These are phyloP conservation scores for Pantala flavescens DNA, from an alignment of 1,140 invertebrate genomes.

Conservation along the genomic window DNA sequence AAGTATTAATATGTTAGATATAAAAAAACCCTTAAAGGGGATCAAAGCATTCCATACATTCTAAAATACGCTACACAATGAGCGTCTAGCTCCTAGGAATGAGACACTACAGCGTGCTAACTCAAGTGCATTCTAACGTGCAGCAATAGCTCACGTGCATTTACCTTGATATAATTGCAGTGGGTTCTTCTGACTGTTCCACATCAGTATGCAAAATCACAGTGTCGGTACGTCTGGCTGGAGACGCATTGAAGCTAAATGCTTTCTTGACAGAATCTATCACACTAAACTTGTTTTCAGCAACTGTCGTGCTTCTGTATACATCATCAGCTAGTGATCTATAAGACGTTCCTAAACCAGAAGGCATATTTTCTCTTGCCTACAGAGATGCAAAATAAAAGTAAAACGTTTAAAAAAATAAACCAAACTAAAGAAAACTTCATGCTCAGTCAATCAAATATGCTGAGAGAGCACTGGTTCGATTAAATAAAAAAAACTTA, in stretches of 20 bases:
- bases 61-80: too few species aligned
- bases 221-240: conserved; percentile 40
- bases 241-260: conserved; percentile 40
- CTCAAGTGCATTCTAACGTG: too few species aligned
- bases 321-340: conserved; percentile 49
- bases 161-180: background rate
- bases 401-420: conserved; percentile 19
- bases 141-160: background rate
- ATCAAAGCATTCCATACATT: too few species aligned
- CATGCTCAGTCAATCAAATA: background rate
- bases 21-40: too few species aligned
- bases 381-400: conserved; percentile 17
- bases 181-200: conserved; percentile 17
- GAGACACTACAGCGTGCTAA: too few species aligned
- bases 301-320: conserved; percentile 51
- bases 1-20: too few species aligned
- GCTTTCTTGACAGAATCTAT: conserved; percentile 51
- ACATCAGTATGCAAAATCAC: conserved; percentile 35
- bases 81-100: too few species aligned
- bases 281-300: conserved; percentile 42
- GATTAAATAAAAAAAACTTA: conserved; percentile 18
- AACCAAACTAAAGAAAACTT: conserved; percentile 16
- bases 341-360: conserved; percentile 49
- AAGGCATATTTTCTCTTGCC: conserved; percentile 35
- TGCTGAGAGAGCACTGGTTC: conserved; percentile 10